Evolutionary conservation across 2,888 invertebrate species (phyloP), one percentile per base, ranked within the genome.

Genomic region (Heliconius erato): DNA sequence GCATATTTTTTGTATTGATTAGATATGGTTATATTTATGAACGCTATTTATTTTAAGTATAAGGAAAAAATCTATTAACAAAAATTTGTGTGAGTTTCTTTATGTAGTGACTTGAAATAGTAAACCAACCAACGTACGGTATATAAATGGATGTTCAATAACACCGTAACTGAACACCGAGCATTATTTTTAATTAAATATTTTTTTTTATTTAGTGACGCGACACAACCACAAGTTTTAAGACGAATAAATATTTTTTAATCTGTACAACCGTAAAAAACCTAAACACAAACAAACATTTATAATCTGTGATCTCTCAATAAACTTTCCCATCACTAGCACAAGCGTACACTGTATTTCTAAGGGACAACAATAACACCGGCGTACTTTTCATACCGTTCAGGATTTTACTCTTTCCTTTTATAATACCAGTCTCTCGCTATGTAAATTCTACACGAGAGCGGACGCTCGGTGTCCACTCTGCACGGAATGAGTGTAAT

Each of bases 391-490:
- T 74, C 59, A 54, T 32, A 74, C 32, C 32, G 54, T 14, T 59
- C 44, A 14, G 44, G 14, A 35, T 76, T 76, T 35, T 35, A 35
- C 35, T 23, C 23, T 14, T 59, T 16, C 74, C 54, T 54, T 59
- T 76, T 76, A 59, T 59, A 59, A 76, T 59, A 35, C 74, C 12
- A 59, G 32, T 63, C 54, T 59, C 32, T 76, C 74, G 35, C 74
- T 35, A 76, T 35, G 74, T 35, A 59, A 59, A 59, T 76, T 35
- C n/a, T 59, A 23, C 59, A 59, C 35, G 35, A 76, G n/a, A n/a
- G 74, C n/a, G 59, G 32, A 35, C 59, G 74, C 59, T 54, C 74
- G 59, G n/a, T 59, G 74, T 76, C 74, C 74, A 76, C 59, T 63
- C 54, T 14, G 63, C 9, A 7, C 63, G 35, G 63, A 76, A 76